Base-by-base conservation (phyloP, 2,797 vertebrate species). In the Cryptoprocta ferox region DNA sequence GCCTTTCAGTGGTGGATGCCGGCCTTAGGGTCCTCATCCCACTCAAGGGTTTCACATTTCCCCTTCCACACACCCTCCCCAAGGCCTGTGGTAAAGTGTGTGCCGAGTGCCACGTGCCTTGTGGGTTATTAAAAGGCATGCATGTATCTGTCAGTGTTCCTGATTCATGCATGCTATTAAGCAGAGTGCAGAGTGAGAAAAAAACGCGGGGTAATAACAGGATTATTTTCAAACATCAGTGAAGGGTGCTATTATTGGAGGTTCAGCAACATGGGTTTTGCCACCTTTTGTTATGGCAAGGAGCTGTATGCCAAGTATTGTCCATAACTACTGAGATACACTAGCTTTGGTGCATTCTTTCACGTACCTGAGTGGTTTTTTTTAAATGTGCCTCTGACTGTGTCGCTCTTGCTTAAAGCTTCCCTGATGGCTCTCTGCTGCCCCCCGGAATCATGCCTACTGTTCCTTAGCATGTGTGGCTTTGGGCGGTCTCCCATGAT, bases 191-290 rank as follows among this genome's bases (percentile, higher is more conserved):
- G 39, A 2, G 24, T 65, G 79, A n/a, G 37, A 56, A 86, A 59
- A 59, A 56, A 56, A 56, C 88, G 91, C 2, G 6, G 86, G 81
- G 87, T 93, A 91, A 16, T 79, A 82, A 61, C 78, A 78, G 78
- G 56, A 68, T 94, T 78, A 35, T 63, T 59, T 66, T 91, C 94
- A 66, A 56, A 84, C 71, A 84, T 71, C 75, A n/a, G 82, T 35
- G 87, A 89, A 94, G 85, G 87, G 73, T 87, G 59, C 97, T 97
- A 11, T 97, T 92, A 88, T 83, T 73, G 94, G 82, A 71, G 79
- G 65, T 59, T 97, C 89, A 89, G 93, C 88, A 93, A 89, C 94
- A 88, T 59, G 76, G 76, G 30, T 84, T 89, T 91, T 79, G 59
- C 85, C 18, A 24, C 61, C 87, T 87, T 89, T 85, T 82, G 26